Evolutionary conservation across 2,888 invertebrate genomes (phyloP).

Genomic region (Myopa testacea): DNA sequence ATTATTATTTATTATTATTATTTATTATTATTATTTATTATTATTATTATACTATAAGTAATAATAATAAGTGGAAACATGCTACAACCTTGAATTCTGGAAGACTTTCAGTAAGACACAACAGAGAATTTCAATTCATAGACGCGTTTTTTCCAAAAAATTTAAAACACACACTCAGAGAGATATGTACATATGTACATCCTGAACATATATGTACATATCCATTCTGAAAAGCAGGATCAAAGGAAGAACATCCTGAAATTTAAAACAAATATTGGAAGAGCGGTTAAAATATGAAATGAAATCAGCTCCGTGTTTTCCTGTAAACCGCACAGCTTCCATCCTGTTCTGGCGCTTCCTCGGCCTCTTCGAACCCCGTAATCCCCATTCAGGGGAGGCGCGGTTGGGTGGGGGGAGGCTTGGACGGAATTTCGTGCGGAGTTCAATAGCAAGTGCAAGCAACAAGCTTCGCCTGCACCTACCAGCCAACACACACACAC

Average conservation of each 20-base stretch:
- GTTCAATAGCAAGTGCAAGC: too few species aligned
- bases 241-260: neutral
- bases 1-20: too few species aligned
- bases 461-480: neutral
- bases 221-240: neutral
- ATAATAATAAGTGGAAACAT: too few species aligned
- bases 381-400: neutral
- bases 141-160: too few species aligned
- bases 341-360: neutral
- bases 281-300: constrained; percentile 19
- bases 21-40: too few species aligned
- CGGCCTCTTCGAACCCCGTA: too few species aligned
- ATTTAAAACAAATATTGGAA: constrained; percentile 9
- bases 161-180: neutral
- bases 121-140: too few species aligned
- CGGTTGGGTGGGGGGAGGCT: neutral
- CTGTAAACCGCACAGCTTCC: neutral
- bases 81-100: too few species aligned
- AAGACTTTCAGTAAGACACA: too few species aligned
- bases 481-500: neutral
- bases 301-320: neutral
- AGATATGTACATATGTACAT: neutral
- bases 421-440: too few species aligned
- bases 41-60: too few species aligned
- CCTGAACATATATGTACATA: too few species aligned